Conservation (phyloP, 1,140 invertebrate species). For the Paramacrobiotus metropolitanus region DNA sequence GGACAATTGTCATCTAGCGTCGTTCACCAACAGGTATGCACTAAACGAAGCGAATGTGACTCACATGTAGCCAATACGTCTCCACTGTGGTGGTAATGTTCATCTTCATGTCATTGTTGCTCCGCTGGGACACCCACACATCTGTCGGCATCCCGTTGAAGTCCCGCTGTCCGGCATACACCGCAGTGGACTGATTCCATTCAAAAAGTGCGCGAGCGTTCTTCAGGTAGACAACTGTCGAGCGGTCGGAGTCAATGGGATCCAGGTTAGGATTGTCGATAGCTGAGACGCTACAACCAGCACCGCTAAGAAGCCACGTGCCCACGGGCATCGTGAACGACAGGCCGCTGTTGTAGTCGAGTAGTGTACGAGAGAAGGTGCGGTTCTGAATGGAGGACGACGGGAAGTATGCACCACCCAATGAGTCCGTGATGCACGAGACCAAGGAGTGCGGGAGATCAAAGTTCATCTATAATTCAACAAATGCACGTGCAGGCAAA, state of each 20-base stretch:
- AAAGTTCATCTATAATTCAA: neutral
- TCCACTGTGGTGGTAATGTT: neutral
- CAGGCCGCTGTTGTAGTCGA: slow-evolving; percentile 3
- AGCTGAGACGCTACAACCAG: neutral
- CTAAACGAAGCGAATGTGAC: no score
- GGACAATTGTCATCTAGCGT: no score
- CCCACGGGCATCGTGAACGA: neutral
- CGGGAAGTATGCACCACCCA: neutral
- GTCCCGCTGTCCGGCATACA: neutral
- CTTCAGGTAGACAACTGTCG: neutral
- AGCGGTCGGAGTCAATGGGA: neutral
- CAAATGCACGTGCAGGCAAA: no score
- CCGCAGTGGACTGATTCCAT: neutral
- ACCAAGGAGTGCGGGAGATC: neutral
- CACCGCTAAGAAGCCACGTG: neutral
- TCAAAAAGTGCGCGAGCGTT: neutral
- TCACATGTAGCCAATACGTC: neutral
- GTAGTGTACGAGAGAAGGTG: neutral
- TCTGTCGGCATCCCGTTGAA: neutral
- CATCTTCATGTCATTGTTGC: neutral
- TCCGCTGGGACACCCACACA: neutral
- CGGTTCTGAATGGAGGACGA: neutral
- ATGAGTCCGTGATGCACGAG: neutral
- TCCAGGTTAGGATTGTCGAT: neutral
- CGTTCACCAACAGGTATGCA: no score